A percentile compares a stretch with the other conserved stretches of the same genome.
Evolutionary conservation across 1,140 invertebrate species (phyloP).

Genomic region (Ptiloglossa arizonensis): DNA sequence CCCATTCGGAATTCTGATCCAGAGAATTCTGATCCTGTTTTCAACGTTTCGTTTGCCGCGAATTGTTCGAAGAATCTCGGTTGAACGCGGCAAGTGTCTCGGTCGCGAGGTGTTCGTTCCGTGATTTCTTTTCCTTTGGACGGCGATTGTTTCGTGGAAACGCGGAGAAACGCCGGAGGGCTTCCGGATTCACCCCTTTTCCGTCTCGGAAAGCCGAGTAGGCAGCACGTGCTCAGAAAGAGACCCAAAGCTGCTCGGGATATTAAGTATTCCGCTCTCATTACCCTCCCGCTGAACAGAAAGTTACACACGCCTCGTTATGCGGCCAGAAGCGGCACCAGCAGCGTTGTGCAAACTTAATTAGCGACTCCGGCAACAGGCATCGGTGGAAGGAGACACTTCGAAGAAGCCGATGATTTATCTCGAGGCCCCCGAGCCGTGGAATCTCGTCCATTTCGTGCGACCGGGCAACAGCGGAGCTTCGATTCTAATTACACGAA

Average conservation of each 20-base stretch:
- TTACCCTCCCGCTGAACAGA: constrained; percentile 59
- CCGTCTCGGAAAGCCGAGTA: not conserved
- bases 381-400: constrained; percentile 38
- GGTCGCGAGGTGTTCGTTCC: no score
- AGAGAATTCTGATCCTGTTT: not conserved
- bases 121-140: not conserved
- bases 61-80: not conserved
- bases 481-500: constrained; percentile 20
- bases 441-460: constrained; percentile 28
- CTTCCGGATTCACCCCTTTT: constrained; percentile 47
- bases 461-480: not conserved
- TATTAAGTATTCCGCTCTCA: constrained; percentile 66
- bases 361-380: constrained; percentile 48
- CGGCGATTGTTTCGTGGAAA: constrained; percentile 13
- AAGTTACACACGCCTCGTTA: constrained; percentile 64
- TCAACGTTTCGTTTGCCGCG: not conserved
- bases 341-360: constrained; percentile 63
- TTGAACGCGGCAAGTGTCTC: not conserved
- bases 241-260: constrained; percentile 38
- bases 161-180: not conserved
- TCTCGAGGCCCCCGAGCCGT: constrained; percentile 9
- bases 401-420: constrained; percentile 48
- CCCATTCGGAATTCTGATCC: not conserved
- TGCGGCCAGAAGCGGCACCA: constrained; percentile 43
- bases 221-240: constrained; percentile 49